Evolutionary conservation across 1,140 invertebrate species (phyloP).

Genomic region (Colletes latitarsis): DNA sequence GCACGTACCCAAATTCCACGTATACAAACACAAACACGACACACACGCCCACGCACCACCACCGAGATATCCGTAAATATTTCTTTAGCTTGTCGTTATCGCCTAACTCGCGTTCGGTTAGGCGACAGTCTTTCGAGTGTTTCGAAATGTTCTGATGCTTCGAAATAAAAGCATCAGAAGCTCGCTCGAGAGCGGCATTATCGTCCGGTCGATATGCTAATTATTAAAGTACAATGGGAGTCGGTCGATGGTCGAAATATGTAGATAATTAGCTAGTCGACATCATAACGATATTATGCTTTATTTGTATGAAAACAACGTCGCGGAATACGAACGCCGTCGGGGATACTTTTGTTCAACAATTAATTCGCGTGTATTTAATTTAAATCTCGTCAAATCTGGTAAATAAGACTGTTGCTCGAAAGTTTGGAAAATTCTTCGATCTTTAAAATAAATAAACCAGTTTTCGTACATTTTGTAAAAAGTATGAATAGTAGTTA

Average conservation of each 20-base stretch:
- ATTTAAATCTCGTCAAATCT: slow-evolving; percentile 3
- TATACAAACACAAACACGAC: slow-evolving; percentile 32
- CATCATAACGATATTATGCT: slow-evolving; percentile 13
- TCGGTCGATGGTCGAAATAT: slow-evolving; percentile 22
- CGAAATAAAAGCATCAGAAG: background rate
- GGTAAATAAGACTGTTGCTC: background rate
- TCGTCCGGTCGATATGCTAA: slow-evolving; percentile 9
- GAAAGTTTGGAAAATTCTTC: too few species aligned
- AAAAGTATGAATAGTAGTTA: too few species aligned
- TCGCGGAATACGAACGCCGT: background rate
- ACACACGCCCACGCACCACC: slow-evolving; percentile 9
- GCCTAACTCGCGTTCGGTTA: too few species aligned
- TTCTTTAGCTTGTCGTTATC: background rate
- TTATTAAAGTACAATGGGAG: slow-evolving; percentile 28
- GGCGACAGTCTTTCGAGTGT: background rate
- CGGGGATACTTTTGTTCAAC: slow-evolving; percentile 18
- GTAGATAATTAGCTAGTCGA: slow-evolving; percentile 25
- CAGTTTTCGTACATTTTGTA: too few species aligned
- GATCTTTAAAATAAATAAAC: too few species aligned
- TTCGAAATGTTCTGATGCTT: background rate
- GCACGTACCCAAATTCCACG: slow-evolving; percentile 68
- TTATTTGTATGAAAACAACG: slow-evolving; percentile 26
- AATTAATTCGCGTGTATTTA: slow-evolving; percentile 12
- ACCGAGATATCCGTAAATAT: background rate
- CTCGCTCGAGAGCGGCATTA: background rate